Base-by-base conservation (phyloP, 2,888 invertebrate genomes). In the Phoronis australis region DNA sequence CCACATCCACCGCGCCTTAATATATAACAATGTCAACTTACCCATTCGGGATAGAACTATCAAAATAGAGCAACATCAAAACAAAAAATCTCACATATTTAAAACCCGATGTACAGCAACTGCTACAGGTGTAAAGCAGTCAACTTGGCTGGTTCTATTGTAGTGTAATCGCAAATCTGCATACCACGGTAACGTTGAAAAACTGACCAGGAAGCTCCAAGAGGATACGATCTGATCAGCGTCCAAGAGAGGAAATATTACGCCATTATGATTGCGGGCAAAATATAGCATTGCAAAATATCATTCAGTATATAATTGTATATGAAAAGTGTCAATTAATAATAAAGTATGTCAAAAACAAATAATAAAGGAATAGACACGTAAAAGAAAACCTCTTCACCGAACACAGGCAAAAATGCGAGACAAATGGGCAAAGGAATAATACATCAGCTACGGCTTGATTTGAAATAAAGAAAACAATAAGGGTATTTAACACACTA, bases 301-400 rank as follows among this genome's bases (percentile, higher is more conserved):
- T 53, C 52, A 54, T 59, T 55, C 57, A 59, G 59, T 60, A 57
- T 62, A 65, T 58, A 61, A 59, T 58, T 64, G 63, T 64, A 65
- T 62, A 65, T 62, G 64, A 65, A 65, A 62, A 63, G 60, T 62
- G 65, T 62, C n/a, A 59, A 57, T 60, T 56, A 59, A 60, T 60
- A 63, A 56, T 58, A 62, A 61, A 63, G 56, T 56, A 53, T 59
- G 57, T 58, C 53, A 59, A 62, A 65, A 61, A 61, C 52, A 57
- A 62, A 56, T 59, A 59, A 59, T 52, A 50, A 52, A 54, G 57
- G 50, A 55, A 58, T 57, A 58, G 56, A 57, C 59, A 60, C 58
- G 58, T 60, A 60, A 57, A 51, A 47, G 52, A 54, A 50, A 51
- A 51, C 43, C 44, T 41, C 44, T 44, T 45, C 40, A 45, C 48